Percentiles rank a stretch among this genome's conserved stretches.
phyloP scores from a whole-genome alignment of 2,797 vertebrate genomes.

The Dallia pectoralis region DNA sequence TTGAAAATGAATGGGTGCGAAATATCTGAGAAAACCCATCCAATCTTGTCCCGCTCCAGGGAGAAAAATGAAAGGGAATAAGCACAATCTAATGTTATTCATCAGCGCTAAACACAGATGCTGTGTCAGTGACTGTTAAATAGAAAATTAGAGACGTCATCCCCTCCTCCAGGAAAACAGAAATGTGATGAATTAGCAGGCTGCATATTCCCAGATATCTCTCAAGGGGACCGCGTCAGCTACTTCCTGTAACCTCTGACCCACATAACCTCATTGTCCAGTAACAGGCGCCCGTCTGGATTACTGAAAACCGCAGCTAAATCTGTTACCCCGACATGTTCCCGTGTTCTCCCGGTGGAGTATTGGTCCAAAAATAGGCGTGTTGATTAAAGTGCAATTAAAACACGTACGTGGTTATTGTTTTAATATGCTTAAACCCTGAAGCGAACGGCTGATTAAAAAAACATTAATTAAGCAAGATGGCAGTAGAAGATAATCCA shows the following conservation, averaged over 20 bases:
- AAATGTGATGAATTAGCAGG: conserved; percentile 46
- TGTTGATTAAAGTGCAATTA: conserved; percentile 56
- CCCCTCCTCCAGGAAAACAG: conserved; percentile 50
- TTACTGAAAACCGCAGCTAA: conserved; percentile 4
- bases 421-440: conserved; percentile 50
- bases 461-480: conserved; percentile 54
- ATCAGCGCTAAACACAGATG: conserved; percentile 48
- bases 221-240: conserved; percentile 60
- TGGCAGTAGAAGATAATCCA: conserved; percentile 46
- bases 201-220: conserved; percentile 53
- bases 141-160: conserved; percentile 58
- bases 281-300: neutral
- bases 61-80: conserved; percentile 41
- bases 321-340: neutral
- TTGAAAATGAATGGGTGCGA: conserved; percentile 53
- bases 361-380: conserved; percentile 47
- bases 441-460: conserved; percentile 45
- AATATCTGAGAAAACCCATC: conserved; percentile 44
- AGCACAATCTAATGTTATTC: conserved; percentile 62
- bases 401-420: conserved; percentile 47
- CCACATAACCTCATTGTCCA: conserved; percentile 27
- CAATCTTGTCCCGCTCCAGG: conserved; percentile 49
- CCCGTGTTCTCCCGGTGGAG: neutral
- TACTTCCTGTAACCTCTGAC: conserved; percentile 53
- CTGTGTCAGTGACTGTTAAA: conserved; percentile 34